phyloP scores from a whole-genome alignment of 2,888 invertebrate genomes.

The Yponomeuta plumbellus region DNA sequence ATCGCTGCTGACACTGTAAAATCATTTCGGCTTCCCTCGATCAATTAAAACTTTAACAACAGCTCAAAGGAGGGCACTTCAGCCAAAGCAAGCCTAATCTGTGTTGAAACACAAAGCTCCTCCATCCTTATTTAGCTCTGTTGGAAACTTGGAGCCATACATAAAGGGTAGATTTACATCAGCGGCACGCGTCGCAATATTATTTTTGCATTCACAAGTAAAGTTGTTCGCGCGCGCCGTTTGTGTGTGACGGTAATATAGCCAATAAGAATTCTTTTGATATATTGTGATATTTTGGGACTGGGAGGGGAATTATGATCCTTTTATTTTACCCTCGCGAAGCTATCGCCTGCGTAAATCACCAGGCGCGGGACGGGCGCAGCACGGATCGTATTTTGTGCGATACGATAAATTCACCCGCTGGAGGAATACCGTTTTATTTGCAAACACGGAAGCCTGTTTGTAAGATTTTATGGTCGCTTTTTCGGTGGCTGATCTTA shows the following conservation, averaged over 20 bases:
- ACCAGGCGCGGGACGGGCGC: constrained; percentile 35
- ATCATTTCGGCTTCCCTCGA: not conserved
- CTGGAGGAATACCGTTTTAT: constrained; percentile 59
- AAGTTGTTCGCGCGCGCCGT: constrained; percentile 22
- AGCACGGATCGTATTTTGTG: constrained; percentile 43
- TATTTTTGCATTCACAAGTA: constrained; percentile 18
- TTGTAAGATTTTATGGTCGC: constrained; percentile 37
- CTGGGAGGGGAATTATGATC: constrained; percentile 35
- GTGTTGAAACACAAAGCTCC: not conserved
- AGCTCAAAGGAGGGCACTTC: not conserved
- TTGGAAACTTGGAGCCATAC: not conserved
- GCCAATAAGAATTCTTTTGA: constrained; percentile 23
- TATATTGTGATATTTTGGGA: constrained; percentile 27
- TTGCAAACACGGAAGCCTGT: constrained; percentile 40
- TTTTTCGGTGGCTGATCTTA: constrained; percentile 13
- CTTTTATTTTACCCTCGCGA: constrained; percentile 51
- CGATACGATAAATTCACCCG: constrained; percentile 57
- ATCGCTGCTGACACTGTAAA: not conserved
- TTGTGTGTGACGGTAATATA: constrained; percentile 25
- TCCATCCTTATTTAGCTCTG: not conserved
- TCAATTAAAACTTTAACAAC: constrained; percentile 11
- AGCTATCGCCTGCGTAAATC: constrained; percentile 52
- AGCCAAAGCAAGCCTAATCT: not conserved
- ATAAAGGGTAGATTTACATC: constrained; percentile 6
- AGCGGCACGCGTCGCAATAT: constrained; percentile 15